Evolutionary conservation across 1,140 invertebrate genomes (phyloP).

Genomic region (Sycophaga agraensis): DNA sequence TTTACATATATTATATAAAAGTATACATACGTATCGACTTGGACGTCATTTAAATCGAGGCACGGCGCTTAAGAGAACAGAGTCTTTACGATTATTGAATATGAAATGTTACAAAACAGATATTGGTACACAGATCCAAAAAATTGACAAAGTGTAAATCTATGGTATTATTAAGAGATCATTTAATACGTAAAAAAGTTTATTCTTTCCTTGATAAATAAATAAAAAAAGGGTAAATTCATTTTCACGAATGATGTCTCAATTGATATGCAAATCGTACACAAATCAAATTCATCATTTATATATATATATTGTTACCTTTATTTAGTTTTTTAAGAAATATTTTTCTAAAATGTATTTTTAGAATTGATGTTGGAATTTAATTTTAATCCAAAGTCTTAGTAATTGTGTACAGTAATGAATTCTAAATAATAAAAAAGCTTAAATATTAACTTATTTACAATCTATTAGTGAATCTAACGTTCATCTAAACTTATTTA

Average conservation of each 20-base stretch:
- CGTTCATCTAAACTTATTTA: background rate
- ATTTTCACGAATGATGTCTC: slow-evolving; percentile 1
- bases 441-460: slow-evolving; percentile 9
- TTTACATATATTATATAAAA: background rate
- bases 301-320: background rate
- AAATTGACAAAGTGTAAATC: too few species aligned
- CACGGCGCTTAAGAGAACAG: slow-evolving; percentile 15
- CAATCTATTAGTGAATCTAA: background rate
- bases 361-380: too few species aligned
- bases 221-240: background rate
- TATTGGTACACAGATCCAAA: background rate
- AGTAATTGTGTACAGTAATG: background rate
- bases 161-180: too few species aligned
- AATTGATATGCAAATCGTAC: slow-evolving; percentile 16
- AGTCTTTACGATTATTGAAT: slow-evolving; percentile 9
- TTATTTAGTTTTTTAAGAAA: background rate
- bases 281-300: background rate
- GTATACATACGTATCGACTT: background rate
- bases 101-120: background rate
- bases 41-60: slow-evolving; percentile 26
- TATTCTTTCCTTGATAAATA: too few species aligned
- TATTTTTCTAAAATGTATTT: background rate
- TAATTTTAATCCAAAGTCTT: background rate
- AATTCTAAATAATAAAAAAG: background rate
- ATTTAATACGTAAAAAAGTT: too few species aligned